Conservation (phyloP, 2,113 vertebrate species). For the Amazona vittata region DNA sequence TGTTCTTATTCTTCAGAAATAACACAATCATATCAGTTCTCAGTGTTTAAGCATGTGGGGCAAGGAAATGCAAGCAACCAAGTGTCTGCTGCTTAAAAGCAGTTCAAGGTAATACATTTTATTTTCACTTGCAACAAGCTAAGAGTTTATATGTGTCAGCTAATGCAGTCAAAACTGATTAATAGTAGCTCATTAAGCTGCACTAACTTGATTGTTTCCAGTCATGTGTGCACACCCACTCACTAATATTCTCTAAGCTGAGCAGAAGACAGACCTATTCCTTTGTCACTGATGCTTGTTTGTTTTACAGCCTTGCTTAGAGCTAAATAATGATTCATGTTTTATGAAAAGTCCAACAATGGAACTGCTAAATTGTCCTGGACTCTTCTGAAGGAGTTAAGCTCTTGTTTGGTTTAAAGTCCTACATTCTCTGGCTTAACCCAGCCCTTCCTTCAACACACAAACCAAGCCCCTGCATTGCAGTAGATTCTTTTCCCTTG, state of each 20-base stretch:
- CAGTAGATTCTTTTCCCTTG: background rate
- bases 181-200: background rate
- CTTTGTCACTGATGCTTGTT: background rate
- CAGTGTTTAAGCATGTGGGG: background rate
- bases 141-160: background rate
- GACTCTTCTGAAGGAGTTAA: background rate
- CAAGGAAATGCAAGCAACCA: background rate
- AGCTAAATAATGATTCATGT: background rate
- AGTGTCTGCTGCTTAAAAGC: background rate
- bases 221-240: background rate
- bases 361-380: background rate
- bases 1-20: background rate
- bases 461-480: rapidly evolving
- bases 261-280: background rate
- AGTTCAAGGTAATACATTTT: background rate
- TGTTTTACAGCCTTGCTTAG: background rate
- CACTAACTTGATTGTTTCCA: background rate
- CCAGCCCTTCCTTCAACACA: background rate
- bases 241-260: background rate
- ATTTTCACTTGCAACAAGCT: background rate
- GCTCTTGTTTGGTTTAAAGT: background rate
- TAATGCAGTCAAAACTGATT: constrained; percentile 8
- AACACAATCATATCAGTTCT: background rate
- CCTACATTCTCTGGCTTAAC: background rate
- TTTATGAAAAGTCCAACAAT: background rate